Evolutionary conservation across 37 sponge, comb jelly and placozoan species (phyloP).

Genomic region (Ephydatia muelleri): DNA sequence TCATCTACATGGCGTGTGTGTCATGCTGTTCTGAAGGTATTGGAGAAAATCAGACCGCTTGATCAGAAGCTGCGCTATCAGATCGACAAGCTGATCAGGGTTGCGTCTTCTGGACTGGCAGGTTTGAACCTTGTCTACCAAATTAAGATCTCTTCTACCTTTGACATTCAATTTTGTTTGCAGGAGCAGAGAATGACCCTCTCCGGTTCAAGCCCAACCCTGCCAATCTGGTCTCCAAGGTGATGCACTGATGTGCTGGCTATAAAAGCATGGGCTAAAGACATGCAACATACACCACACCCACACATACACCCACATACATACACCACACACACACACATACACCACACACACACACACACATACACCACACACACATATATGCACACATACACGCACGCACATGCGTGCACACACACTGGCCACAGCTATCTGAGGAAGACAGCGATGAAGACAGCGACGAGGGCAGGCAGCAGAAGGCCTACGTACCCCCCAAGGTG

Average conservation of each 20-base stretch:
- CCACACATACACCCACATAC: no score
- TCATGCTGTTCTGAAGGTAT: no score
- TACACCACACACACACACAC: no score
- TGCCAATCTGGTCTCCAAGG: slow-evolving; percentile 70
- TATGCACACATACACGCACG: no score
- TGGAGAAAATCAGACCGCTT: slow-evolving; percentile 86
- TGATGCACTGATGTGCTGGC: no score
- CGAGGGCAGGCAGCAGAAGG: background rate
- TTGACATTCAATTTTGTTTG: background rate
- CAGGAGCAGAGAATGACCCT: slow-evolving; percentile 49
- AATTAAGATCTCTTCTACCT: background rate
- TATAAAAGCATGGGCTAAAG: no score
- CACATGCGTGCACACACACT: no score
- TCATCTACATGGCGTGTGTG: no score
- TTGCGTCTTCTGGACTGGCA: slow-evolving; percentile 43
- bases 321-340: no score
- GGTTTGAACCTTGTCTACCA: slow-evolving; percentile 5
- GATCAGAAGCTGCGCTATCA: slow-evolving; percentile 83
- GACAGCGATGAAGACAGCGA: slow-evolving; percentile 8
- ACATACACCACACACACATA: no score
- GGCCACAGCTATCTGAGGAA: slow-evolving; percentile 16
- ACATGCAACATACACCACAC: no score
- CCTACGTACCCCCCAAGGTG: slow-evolving; percentile 78
- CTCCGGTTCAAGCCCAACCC: slow-evolving; percentile 78
- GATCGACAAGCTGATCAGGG: slow-evolving; percentile 78